Percentiles rank a stretch among this genome's conserved stretches.
phyloP scores from a whole-genome alignment of 2,888 invertebrate species.

The Julus scandinavius region DNA sequence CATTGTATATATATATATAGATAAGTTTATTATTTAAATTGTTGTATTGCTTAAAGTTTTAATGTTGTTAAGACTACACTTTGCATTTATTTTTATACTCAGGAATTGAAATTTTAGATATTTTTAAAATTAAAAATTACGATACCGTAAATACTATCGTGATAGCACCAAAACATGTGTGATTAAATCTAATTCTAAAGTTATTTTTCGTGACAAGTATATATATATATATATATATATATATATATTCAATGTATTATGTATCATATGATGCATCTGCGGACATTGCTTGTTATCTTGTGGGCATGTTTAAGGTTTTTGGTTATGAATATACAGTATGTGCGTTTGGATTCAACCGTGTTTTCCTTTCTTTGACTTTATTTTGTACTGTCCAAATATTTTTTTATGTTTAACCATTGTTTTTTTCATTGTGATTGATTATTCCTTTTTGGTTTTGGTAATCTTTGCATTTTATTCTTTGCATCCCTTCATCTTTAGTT shows the following conservation, averaged over 20 bases:
- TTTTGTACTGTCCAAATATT: background rate
- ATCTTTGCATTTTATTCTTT: background rate
- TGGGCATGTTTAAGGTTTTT: background rate
- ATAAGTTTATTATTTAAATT: background rate
- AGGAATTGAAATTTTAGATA: background rate
- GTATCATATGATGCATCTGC: background rate
- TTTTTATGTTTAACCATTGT: background rate
- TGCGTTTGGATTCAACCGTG: background rate
- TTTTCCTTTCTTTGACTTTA: conserved; percentile 8
- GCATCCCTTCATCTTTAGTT: background rate
- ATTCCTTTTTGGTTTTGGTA: conserved; percentile 4
- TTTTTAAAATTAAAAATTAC: background rate
- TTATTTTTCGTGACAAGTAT: background rate
- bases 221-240: background rate
- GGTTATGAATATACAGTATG: conserved; percentile 15
- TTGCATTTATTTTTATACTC: background rate
- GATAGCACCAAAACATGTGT: too few species aligned
- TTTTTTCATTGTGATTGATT: background rate
- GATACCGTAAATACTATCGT: background rate
- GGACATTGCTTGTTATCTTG: background rate
- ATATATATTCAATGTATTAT: background rate
- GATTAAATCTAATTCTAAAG: background rate
- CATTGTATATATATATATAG: conserved; percentile 25
- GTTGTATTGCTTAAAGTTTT: background rate
- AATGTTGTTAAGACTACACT: background rate